Conservation (phyloP, 1,140 invertebrate genomes). For the Neodiprion lecontei region DNA sequence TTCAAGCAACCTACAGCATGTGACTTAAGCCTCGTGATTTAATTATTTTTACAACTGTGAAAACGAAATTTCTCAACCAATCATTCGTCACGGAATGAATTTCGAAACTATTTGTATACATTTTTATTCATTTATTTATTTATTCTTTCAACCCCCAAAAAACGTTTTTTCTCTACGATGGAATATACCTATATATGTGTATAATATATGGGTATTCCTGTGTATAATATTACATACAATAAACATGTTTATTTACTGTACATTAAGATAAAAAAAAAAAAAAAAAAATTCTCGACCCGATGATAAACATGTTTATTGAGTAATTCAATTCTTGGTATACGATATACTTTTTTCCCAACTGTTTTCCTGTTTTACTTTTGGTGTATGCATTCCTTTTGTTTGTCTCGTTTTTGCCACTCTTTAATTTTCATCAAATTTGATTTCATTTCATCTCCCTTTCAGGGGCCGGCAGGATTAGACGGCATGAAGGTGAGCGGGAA, state of each 20-base stretch:
- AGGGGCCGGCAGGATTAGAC: conserved; percentile 71
- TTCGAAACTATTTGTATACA: not conserved
- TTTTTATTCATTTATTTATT: not conserved
- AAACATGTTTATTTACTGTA: no score
- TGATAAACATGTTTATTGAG: not conserved
- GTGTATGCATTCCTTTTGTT: conserved; percentile 27
- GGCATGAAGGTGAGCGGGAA: conserved; percentile 69
- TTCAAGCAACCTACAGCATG: no score
- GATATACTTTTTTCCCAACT: conserved; percentile 27
- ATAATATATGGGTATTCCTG: not conserved
- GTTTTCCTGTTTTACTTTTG: conserved; percentile 17
- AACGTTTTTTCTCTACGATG: not conserved
- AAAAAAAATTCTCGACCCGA: not conserved
- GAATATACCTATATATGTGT: not conserved
- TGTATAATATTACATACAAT: not conserved
- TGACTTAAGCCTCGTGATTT: not conserved
- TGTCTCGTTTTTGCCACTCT: conserved; percentile 21
- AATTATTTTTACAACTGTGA: not conserved
- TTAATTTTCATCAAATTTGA: conserved; percentile 50
- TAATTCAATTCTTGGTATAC: conserved; percentile 25
- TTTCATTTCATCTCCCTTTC: conserved; percentile 61
- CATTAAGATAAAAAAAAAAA: not conserved
- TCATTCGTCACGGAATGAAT: no score
- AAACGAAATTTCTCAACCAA: no score
- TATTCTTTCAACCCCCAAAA: not conserved